Conservation (phyloP, 2,113 vertebrate species). For the Pipa parva region DNA sequence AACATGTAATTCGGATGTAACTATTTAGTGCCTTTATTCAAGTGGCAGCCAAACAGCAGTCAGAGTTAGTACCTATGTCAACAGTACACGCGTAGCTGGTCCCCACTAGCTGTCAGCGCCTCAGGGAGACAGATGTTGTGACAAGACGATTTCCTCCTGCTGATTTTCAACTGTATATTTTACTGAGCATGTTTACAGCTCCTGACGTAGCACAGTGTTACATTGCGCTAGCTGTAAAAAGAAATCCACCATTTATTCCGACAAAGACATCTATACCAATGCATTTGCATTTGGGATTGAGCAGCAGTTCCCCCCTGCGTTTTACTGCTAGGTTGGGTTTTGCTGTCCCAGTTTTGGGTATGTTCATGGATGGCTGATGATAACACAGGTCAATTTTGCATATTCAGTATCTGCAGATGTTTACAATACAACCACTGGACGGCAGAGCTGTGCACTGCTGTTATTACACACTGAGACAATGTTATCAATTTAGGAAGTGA, state of each 20-base stretch:
- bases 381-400: too few species aligned
- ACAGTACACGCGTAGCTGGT: slow-evolving; percentile 6
- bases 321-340: too few species aligned
- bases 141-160: slow-evolving; percentile 17
- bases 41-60: slow-evolving; percentile 21
- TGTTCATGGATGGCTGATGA: too few species aligned
- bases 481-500: too few species aligned
- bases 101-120: slow-evolving; percentile 36
- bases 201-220: slow-evolving; percentile 1
- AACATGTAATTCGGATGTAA: not conserved
- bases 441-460: too few species aligned
- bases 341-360: too few species aligned
- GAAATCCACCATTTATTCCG: not conserved
- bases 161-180: slow-evolving; percentile 35
- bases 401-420: too few species aligned
- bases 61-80: slow-evolving; percentile 33
- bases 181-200: slow-evolving; percentile 15
- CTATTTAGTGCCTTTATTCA: slow-evolving; percentile 3
- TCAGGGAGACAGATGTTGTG: slow-evolving; percentile 27
- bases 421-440: too few species aligned
- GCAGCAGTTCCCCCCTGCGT: not conserved
- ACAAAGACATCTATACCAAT: not conserved
- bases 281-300: not conserved
- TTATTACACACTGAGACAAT: too few species aligned
- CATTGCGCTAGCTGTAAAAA: slow-evolving; percentile 1